Evolutionary conservation across 2,888 invertebrate genomes (phyloP).

Genomic region (Itoplectis maculator): DNA sequence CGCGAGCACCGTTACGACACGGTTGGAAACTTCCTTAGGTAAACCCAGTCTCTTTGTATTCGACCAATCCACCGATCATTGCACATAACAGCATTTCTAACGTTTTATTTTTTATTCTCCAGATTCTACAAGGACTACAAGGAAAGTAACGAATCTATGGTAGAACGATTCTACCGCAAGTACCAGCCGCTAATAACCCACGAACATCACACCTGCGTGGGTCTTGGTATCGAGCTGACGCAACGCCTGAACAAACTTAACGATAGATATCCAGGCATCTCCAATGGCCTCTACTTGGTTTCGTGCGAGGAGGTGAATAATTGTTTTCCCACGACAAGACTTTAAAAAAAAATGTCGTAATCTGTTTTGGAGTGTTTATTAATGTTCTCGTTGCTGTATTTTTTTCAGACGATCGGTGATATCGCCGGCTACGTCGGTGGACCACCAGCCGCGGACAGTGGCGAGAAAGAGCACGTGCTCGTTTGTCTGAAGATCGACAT

Average conservation of each 20-base stretch:
- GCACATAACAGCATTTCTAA: background rate
- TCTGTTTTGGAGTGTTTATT: conserved; percentile 8
- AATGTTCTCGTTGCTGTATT: conserved; percentile 38
- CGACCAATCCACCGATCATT: background rate
- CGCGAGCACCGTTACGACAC: conserved; percentile 96
- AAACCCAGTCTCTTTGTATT: conserved; percentile 60
- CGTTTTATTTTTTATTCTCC: conserved; percentile 62
- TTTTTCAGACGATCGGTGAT: conserved; percentile 83
- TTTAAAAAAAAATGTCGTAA: conserved; percentile 14
- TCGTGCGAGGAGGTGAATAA: conserved; percentile 93
- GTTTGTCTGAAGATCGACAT: conserved; percentile 91
- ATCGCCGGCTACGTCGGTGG: conserved; percentile 84
- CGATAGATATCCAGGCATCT: conserved; percentile 89
- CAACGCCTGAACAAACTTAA: conserved; percentile 88
- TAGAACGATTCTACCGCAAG: conserved; percentile 90
- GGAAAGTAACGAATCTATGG: conserved; percentile 87
- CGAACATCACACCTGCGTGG: conserved; percentile 95
- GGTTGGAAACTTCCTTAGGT: conserved; percentile 92
- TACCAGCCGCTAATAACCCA: conserved; percentile 92
- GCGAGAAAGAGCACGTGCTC: conserved; percentile 95
- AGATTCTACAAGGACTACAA: conserved; percentile 87
- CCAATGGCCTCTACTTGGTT: conserved; percentile 89
- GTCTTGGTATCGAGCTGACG: conserved; percentile 93
- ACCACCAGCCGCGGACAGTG: conserved; percentile 86
- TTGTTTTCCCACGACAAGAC: conserved; percentile 4